These are phyloP conservation scores for Sinocyclocheilus maitianheensis DNA, from an alignment of 2,113 vertebrate genomes.

Conservation along the genomic window DNA sequence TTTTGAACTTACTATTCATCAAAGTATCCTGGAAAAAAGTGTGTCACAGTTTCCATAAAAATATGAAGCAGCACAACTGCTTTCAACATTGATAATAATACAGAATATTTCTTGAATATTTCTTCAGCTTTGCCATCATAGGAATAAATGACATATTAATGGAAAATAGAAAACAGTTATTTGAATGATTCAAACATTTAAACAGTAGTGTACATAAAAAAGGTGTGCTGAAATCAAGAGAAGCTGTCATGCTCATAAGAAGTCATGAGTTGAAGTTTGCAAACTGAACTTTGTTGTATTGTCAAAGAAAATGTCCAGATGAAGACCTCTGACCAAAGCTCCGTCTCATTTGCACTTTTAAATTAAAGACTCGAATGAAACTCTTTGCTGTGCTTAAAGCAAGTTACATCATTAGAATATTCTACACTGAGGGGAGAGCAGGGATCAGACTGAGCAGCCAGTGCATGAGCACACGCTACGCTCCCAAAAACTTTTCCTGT, in stretches of 20 bases:
- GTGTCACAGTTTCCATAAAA: no score
- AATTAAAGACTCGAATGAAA: slow-evolving; percentile 21
- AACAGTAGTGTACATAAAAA: not conserved
- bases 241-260: not conserved
- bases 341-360: slow-evolving; percentile 15
- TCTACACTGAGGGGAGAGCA: slow-evolving; percentile 5
- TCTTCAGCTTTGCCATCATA: not conserved
- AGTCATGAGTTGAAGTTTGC: not conserved
- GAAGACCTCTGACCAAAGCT: not conserved
- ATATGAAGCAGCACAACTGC: no score
- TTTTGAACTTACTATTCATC: no score
- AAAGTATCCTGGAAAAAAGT: no score
- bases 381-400: slow-evolving; percentile 27
- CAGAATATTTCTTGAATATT: no score
- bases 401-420: slow-evolving; percentile 40
- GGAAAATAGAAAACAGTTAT: not conserved
- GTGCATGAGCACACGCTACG: not conserved
- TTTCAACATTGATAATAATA: not conserved
- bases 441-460: slow-evolving; percentile 8
- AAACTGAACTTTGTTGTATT: not conserved
- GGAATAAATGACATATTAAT: not conserved
- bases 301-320: not conserved
- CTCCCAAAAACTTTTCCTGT: slow-evolving; percentile 1
- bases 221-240: not conserved
- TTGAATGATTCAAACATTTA: not conserved